Evolutionary conservation across 1,140 invertebrate species (phyloP).

Genomic region (Bursaphelenchus mucronatus): DNA sequence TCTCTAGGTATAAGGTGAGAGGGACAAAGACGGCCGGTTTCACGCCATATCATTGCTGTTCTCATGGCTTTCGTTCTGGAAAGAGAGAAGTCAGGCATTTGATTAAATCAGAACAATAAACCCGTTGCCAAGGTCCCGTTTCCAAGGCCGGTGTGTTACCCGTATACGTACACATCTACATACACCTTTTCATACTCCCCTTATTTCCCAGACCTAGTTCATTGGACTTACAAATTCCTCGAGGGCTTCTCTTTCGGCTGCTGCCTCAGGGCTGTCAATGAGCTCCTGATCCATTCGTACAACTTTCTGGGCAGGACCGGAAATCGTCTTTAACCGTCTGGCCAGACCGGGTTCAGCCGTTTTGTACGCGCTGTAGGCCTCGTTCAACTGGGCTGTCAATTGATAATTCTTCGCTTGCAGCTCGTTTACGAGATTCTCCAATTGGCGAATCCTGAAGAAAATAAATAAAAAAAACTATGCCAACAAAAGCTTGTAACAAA

Average conservation of each 20-base stretch:
- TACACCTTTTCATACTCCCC: too few relatives aligned
- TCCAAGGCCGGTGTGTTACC: too few relatives aligned
- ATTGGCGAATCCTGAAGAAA: conserved; percentile 35
- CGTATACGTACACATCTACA: too few relatives aligned
- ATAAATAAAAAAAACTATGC: background rate
- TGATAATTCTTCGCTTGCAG: background rate
- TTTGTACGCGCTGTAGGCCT: background rate
- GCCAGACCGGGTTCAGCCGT: background rate
- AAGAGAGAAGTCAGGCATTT: too few relatives aligned
- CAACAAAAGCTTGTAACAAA: background rate
- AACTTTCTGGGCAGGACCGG: background rate
- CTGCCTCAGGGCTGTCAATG: conserved; percentile 11
- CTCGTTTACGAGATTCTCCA: conserved; percentile 26
- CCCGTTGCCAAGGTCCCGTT: too few relatives aligned
- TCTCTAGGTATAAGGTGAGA: too few relatives aligned
- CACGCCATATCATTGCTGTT: too few relatives aligned
- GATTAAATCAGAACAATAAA: too few relatives aligned
- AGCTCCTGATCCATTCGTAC: background rate
- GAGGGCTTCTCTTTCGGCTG: conserved; percentile 14
- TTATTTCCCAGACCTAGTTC: background rate
- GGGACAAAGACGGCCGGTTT: too few relatives aligned
- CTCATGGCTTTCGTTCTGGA: too few relatives aligned
- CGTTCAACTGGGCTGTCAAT: background rate
- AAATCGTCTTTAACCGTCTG: conserved; percentile 2
- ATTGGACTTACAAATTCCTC: conserved; percentile 12